phyloP scores from a whole-genome alignment of 1,140 invertebrate genomes.

The Drusus annulatus region DNA sequence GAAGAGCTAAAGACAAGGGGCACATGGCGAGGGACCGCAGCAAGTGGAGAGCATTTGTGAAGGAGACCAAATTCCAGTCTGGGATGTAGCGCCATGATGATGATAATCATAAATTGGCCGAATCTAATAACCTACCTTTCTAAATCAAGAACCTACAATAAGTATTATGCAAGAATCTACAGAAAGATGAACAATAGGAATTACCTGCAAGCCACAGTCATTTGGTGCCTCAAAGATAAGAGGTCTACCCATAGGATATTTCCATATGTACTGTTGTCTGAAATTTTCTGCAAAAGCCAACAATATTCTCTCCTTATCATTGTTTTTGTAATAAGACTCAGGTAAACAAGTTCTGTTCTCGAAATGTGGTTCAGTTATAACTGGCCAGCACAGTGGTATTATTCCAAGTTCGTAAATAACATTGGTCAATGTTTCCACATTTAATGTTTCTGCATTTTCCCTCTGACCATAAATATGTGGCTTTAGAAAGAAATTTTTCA shows the following conservation, averaged over 20 bases:
- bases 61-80: no score
- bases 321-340: conserved; percentile 80
- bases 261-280: conserved; percentile 80
- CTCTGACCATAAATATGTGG: conserved; percentile 47
- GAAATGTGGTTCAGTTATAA: conserved; percentile 68
- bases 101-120: no score
- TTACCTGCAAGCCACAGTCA: conserved; percentile 84
- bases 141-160: no score
- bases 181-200: not conserved
- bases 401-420: conserved; percentile 69
- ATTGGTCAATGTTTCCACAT: conserved; percentile 61
- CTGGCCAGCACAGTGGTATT: conserved; percentile 71
- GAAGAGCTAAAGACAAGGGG: no score
- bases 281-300: conserved; percentile 88
- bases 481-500: conserved; percentile 21
- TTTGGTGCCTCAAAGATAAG: conserved; percentile 84
- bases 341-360: conserved; percentile 75
- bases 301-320: conserved; percentile 83
- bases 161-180: no score
- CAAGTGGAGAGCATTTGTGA: no score
- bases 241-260: conserved; percentile 79
- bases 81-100: no score
- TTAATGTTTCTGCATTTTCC: conserved; percentile 35
- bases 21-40: no score
- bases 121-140: no score